Conservation (phyloP, 2,888 invertebrate genomes). For the Sipha maydis region DNA sequence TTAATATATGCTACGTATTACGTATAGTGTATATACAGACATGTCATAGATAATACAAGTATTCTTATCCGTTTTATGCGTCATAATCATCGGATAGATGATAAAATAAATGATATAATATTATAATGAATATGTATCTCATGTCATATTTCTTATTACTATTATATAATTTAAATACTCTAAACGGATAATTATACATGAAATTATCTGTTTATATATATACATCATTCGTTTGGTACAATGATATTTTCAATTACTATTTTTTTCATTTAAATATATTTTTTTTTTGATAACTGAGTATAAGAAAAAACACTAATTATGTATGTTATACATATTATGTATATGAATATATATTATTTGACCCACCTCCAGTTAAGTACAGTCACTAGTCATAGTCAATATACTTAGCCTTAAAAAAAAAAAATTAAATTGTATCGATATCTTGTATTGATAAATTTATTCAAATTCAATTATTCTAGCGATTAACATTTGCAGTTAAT, state of each 20-base stretch:
- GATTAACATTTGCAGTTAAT: not conserved
- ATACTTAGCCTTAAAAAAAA: not conserved
- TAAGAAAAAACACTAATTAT: too few species aligned
- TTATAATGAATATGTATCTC: not conserved
- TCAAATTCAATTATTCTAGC: too few species aligned
- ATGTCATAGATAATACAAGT: too few species aligned
- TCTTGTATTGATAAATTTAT: conserved; percentile 8
- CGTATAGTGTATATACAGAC: too few species aligned
- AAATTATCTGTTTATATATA: not conserved
- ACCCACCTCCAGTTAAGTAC: too few species aligned
- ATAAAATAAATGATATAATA: not conserved
- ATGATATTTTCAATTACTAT: not conserved
- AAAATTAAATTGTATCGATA: conserved; percentile 25
- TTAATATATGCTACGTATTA: too few species aligned
- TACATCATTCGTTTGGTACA: not conserved
- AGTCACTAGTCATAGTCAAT: too few species aligned
- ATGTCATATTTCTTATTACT: too few species aligned
- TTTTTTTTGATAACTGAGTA: not conserved
- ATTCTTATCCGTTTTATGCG: too few species aligned
- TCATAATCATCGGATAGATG: too few species aligned
- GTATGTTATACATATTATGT: too few species aligned
- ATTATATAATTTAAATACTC: not conserved
- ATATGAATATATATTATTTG: too few species aligned
- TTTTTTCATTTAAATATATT: not conserved
- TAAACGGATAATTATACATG: not conserved